Conservation (phyloP, 2,113 vertebrate species). For the Colius striatus region DNA sequence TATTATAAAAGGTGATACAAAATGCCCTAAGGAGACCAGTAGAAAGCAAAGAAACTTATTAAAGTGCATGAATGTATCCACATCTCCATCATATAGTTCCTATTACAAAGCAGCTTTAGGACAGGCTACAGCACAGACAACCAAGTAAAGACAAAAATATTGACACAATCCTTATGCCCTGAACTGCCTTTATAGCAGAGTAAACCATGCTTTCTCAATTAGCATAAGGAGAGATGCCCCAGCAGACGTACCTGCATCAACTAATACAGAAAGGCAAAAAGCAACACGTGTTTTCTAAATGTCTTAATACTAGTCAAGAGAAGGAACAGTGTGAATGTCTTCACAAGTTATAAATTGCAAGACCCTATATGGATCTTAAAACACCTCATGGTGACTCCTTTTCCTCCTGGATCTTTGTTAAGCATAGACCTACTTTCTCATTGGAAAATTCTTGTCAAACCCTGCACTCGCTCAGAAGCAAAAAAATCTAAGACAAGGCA, state of each 20-base stretch:
- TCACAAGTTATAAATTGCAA: background rate
- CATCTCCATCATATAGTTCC: background rate
- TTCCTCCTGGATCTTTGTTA: background rate
- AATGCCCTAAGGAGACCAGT: background rate
- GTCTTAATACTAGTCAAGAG: background rate
- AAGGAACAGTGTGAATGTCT: background rate
- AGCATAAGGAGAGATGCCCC: background rate
- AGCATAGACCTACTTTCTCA: background rate
- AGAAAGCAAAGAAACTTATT: background rate
- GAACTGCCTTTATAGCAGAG: background rate
- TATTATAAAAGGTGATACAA: background rate
- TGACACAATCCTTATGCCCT: background rate
- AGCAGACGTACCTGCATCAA: background rate
- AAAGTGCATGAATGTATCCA: background rate
- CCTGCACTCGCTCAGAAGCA: background rate
- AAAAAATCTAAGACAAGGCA: background rate
- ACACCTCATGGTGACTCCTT: background rate
- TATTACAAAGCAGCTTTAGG: background rate
- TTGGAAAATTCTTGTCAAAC: background rate
- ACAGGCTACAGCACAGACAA: background rate
- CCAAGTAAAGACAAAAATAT: background rate
- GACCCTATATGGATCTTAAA: background rate
- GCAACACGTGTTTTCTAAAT: background rate
- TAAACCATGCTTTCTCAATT: background rate
- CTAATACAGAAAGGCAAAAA: background rate